Base-by-base conservation (phyloP, 2,113 vertebrate species). In the Cacatua alba region DNA sequence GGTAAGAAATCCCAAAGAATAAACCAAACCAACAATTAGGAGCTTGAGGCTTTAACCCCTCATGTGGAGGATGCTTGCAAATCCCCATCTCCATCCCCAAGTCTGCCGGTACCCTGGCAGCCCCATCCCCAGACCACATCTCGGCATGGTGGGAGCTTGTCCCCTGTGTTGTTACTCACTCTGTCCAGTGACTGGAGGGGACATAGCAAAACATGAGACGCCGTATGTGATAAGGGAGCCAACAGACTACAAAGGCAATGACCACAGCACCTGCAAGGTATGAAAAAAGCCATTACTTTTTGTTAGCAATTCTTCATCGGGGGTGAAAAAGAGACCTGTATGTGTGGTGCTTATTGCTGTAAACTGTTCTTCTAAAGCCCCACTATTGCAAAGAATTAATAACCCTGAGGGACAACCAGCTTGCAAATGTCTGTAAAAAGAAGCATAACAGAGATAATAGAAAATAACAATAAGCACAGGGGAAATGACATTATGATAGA, bases 181-280 rank as follows among this genome's bases (percentile, higher is more conserved):
- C 96, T 68, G 99, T 98, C 99, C 99, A 99, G 78, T 98, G 97
- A 7, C 97, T 87, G 16, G 98, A 94, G 2, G 98, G 98, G 44
- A 99, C 60, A 3, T 99, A 99, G 98, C 99, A 99, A 90, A 99
- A 99, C 99, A 99, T 99, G 94, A 99, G 98, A 2, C 99, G 98
- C 12, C 99, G 98, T 5, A 98, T 95, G 17, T 99, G 99, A 93
- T 99, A 99, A 3, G 99, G 99, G 91, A 99, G 98, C 99, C 99
- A 99, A 97, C 99, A 99, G 87, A 99, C 98, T 97, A 99, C 99
- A 5, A 99, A 99, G 86, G 99, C 99, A 1, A 99, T 98, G 88
- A 99, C 99, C 97, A 99, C 99, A 1, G 98, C 99, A 46, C 99
- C 99, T 99, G 96, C 9, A 93, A 86, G 44, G 64, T 8, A 86